phyloP scores from a whole-genome alignment of 2,797 vertebrate genomes.

The Spinibarbus caldwelli region DNA sequence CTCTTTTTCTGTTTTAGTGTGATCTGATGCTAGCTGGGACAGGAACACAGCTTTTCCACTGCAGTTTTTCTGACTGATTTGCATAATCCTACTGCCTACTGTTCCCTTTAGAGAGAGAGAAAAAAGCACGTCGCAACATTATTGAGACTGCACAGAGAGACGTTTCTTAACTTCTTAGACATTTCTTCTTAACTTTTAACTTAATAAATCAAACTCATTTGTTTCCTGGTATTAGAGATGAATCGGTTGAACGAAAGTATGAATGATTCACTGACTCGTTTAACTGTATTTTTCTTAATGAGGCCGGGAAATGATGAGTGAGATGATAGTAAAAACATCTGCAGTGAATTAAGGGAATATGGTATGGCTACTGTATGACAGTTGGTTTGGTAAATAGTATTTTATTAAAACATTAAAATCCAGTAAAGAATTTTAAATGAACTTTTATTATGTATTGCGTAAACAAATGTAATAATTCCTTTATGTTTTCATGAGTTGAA shows the following conservation, averaged over 20 bases:
- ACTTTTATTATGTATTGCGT: background rate
- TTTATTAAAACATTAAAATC: background rate
- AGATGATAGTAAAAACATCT: background rate
- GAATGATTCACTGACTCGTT: background rate
- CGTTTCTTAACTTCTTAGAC: background rate
- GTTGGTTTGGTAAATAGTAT: background rate
- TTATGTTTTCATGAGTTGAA: background rate
- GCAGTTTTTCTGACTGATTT: conserved; percentile 46
- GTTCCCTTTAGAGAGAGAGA: conserved; percentile 36
- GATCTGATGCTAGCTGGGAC: conserved; percentile 41
- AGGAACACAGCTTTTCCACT: conserved; percentile 41
- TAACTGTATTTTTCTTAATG: background rate
- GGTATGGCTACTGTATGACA: background rate
- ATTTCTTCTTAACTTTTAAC: background rate
- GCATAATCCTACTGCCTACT: conserved; percentile 45
- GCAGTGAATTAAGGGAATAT: background rate
- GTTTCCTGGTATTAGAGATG: background rate
- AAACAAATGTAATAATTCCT: background rate
- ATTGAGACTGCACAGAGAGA: conserved; percentile 1
- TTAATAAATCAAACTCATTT: background rate
- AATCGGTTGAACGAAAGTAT: background rate
- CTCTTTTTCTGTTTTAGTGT: conserved; percentile 15
- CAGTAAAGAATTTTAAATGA: background rate
- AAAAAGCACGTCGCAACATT: background rate
- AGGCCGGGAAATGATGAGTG: background rate